Conservation (phyloP, 2,797 vertebrate genomes). For the Champsocephalus esox region DNA sequence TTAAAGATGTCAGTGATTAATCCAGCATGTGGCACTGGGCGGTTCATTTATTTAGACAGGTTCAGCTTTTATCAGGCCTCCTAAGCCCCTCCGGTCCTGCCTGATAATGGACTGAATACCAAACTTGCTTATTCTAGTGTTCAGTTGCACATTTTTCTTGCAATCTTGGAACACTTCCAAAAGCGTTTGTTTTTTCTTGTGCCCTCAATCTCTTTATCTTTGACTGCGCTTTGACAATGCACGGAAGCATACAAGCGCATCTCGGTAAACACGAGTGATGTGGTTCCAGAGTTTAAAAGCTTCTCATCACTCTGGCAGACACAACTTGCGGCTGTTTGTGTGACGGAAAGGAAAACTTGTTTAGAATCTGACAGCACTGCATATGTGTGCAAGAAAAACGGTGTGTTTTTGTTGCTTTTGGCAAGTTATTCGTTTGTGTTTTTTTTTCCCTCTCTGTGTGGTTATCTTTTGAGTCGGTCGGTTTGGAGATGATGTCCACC, state of each 20-base stretch:
- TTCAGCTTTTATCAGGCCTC: constrained; percentile 34
- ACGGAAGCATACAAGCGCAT: constrained; percentile 71
- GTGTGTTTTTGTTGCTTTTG: constrained; percentile 78
- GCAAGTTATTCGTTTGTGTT: constrained; percentile 79
- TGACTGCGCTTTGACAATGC: constrained; percentile 72
- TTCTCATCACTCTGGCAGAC: constrained; percentile 76
- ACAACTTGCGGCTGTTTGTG: constrained; percentile 80
- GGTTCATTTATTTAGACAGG: constrained; percentile 9
- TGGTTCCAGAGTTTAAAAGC: constrained; percentile 82
- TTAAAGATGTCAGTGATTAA: constrained; percentile 2
- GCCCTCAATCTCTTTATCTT: constrained; percentile 73
- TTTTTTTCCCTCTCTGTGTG: constrained; percentile 67
- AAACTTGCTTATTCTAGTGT: constrained; percentile 59
- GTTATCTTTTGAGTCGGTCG: constrained; percentile 76
- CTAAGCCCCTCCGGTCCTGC: constrained; percentile 44
- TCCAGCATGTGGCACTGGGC: constrained; percentile 37
- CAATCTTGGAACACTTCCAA: constrained; percentile 74
- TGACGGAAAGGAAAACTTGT: constrained; percentile 79
- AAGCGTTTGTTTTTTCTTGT: constrained; percentile 61
- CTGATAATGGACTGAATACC: constrained; percentile 53
- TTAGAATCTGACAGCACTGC: constrained; percentile 76
- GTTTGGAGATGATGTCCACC: constrained; percentile 82
- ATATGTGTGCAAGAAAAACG: constrained; percentile 31
- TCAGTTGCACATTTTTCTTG: constrained; percentile 63
- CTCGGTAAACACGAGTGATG: constrained; percentile 77